These are phyloP conservation scores for Cetoscarus ocellatus DNA, from an alignment of 2,797 vertebrate genomes.

Conservation along the genomic window DNA sequence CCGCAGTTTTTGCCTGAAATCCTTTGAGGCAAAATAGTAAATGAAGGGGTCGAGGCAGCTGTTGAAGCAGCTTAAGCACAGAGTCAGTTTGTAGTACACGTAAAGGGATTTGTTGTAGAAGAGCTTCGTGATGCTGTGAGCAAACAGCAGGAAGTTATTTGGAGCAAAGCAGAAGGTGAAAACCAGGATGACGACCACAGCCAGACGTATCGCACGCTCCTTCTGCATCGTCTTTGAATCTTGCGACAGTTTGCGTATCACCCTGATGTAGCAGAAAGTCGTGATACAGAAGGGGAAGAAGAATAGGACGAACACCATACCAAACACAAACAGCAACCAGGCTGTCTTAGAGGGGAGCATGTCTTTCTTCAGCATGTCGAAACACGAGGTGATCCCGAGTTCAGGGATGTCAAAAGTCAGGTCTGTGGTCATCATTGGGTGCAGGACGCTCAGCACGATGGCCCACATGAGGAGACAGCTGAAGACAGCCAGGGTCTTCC, in stretches of 20 bases:
- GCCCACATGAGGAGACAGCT: slow-evolving; percentile 87
- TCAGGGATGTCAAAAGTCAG: slow-evolving; percentile 86
- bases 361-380: slow-evolving; percentile 89
- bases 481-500: slow-evolving; percentile 81
- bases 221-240: slow-evolving; percentile 79
- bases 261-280: slow-evolving; percentile 88
- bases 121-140: slow-evolving; percentile 86
- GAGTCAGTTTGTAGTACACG: slow-evolving; percentile 90
- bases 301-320: slow-evolving; percentile 87
- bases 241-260: slow-evolving; percentile 85
- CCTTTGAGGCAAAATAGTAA: slow-evolving; percentile 94
- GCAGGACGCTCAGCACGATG: slow-evolving; percentile 82
- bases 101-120: slow-evolving; percentile 83
- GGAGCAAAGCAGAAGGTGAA: slow-evolving; percentile 92
- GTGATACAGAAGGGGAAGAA: slow-evolving; percentile 90
- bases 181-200: slow-evolving; percentile 86
- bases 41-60: slow-evolving; percentile 96
- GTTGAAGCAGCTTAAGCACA: slow-evolving; percentile 93
- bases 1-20: slow-evolving; percentile 90
- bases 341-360: slow-evolving; percentile 85
- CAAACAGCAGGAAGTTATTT: slow-evolving; percentile 90
- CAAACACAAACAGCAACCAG: slow-evolving; percentile 90
- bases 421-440: slow-evolving; percentile 87
- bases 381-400: slow-evolving; percentile 91
- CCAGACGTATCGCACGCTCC: slow-evolving; percentile 85